These are phyloP conservation scores for Cardinalis cardinalis DNA, from an alignment of 2,113 vertebrate genomes.

Conservation along the genomic window DNA sequence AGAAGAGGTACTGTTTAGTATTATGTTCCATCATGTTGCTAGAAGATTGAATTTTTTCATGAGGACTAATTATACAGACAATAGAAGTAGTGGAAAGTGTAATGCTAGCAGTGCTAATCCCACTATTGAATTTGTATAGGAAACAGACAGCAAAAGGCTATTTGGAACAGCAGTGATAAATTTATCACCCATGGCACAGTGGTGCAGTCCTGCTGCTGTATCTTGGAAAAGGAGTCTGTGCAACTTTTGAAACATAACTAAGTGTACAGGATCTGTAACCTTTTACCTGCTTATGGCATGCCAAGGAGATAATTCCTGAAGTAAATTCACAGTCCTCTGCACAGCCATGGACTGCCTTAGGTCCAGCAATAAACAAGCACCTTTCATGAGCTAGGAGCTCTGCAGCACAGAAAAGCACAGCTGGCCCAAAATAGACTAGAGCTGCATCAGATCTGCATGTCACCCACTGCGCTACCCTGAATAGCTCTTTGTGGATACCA, in stretches of 20 bases:
- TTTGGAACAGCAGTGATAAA: neutral
- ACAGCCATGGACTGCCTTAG: neutral
- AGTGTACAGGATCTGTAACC: neutral
- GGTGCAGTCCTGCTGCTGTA: neutral
- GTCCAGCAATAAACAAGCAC: neutral
- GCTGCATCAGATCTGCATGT: neutral
- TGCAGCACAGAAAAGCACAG: neutral
- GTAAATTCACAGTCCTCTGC: neutral
- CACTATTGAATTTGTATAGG: neutral
- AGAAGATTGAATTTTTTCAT: neutral
- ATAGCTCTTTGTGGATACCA: neutral
- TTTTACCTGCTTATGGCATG: neutral
- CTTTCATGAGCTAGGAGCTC: neutral
- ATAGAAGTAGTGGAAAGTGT: neutral
- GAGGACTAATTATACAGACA: neutral
- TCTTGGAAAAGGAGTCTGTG: neutral
- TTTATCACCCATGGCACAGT: neutral
- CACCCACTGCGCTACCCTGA: neutral
- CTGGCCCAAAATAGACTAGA: neutral
- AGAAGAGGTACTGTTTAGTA: neutral
- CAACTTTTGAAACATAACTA: neutral
- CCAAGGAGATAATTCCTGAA: neutral
- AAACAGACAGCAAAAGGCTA: neutral
- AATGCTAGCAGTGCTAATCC: neutral
- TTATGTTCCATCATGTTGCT: neutral